Conservation (phyloP, 2,888 invertebrate species). For the Tromatobia lineatoria region DNA sequence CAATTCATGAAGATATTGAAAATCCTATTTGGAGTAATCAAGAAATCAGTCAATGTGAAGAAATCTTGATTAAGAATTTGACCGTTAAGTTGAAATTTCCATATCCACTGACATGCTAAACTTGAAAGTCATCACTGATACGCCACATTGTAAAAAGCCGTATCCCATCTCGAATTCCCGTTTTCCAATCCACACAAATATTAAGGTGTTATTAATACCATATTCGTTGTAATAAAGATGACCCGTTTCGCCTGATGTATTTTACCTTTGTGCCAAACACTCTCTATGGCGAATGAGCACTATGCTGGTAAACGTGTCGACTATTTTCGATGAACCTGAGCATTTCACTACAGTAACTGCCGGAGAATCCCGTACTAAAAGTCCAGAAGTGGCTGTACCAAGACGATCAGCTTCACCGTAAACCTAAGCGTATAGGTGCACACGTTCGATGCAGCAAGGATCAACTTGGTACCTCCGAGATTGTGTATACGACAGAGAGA, state of each 20-base stretch:
- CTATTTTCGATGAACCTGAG: background rate
- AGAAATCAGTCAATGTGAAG: too few relatives aligned
- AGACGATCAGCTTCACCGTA: conserved; percentile 4
- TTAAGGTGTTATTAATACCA: background rate
- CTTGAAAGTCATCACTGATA: too few relatives aligned
- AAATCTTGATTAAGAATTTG: too few relatives aligned
- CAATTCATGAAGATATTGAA: too few relatives aligned
- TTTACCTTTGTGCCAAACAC: conserved; percentile 14
- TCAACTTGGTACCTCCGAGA: conserved; percentile 28
- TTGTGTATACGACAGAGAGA: conserved; percentile 42
- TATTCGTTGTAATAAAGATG: background rate
- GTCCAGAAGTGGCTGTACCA: background rate
- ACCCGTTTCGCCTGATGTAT: background rate
- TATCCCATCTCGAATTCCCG: background rate
- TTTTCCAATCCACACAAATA: background rate
- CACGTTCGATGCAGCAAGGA: conserved; percentile 32
- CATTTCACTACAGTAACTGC: conserved; percentile 6
- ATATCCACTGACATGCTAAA: too few relatives aligned
- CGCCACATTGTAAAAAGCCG: background rate
- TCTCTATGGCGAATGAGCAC: background rate
- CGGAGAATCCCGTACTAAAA: background rate
- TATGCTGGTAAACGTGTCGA: background rate
- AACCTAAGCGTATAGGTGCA: conserved; percentile 1
- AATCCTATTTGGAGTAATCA: too few relatives aligned
- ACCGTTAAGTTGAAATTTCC: too few relatives aligned